phyloP scores from a whole-genome alignment of 2,888 invertebrate genomes.

The Electrophaes corylata region DNA sequence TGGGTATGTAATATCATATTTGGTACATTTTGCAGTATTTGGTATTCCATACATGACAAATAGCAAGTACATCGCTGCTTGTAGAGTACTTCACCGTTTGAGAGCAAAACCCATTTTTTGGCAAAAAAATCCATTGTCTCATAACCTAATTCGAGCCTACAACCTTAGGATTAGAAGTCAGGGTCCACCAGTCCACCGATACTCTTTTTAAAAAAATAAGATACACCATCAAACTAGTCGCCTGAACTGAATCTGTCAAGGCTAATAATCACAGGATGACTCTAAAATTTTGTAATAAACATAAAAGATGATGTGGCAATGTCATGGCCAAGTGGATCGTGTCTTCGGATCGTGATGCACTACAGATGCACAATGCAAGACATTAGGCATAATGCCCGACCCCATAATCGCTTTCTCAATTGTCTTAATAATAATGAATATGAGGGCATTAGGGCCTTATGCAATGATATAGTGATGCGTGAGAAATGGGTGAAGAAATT shows the following conservation, averaged over 20 bases:
- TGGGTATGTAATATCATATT: no score
- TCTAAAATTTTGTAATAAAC: conserved; percentile 43
- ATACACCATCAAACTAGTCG: background rate
- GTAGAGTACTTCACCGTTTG: no score
- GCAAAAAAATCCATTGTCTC: no score
- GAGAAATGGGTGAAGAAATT: conserved; percentile 36
- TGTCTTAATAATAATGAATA: conserved; percentile 67
- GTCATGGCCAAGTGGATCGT: conserved; percentile 74
- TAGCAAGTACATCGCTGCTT: no score
- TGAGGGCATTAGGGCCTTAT: conserved; percentile 58
- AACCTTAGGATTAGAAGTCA: no score
- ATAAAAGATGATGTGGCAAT: conserved; percentile 68
- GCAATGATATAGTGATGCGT: conserved; percentile 43
- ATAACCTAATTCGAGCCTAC: no score
- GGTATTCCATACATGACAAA: no score
- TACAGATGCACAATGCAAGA: conserved; percentile 66
- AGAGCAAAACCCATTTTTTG: no score
- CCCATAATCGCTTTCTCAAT: conserved; percentile 57
- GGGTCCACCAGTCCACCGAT: no score
- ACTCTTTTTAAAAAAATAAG: background rate
- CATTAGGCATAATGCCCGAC: conserved; percentile 69
- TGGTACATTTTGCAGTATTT: no score
- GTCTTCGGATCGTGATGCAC: conserved; percentile 70
- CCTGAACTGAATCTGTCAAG: conserved; percentile 32
- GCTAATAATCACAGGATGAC: conserved; percentile 31